Evolutionary conservation across 2,888 invertebrate genomes (phyloP), one percentile per base, ranked within the genome.

Genomic region (Mythimna loreyi): DNA sequence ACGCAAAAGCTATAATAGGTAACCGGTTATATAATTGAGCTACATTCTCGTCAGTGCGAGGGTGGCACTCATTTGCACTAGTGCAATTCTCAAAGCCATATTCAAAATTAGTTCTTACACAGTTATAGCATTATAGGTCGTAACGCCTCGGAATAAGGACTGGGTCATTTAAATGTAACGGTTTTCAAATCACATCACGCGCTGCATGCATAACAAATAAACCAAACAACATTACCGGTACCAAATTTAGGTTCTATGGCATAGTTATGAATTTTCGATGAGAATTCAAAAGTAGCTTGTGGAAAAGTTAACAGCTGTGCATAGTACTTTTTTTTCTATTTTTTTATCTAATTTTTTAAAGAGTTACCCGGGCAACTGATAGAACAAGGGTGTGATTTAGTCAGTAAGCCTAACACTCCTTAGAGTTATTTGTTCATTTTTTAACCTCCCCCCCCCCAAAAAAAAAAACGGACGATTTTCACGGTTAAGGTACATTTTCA

Each of bases 131-230:
- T 25, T 75, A 55, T 49, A 73, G 71, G 72, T 57, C 76, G 62
- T 67, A 75, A 16, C 33, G 33, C 72, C 28, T 64, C 60, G 56
- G 61, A 79, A 78, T 78, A 82, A 75, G 65, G 75, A 75, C 67
- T 73, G 64, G 75, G 78, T 72, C 55, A 82, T 78, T 86, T 52
- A 56, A 79, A 76, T 74, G 47, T 70, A 76, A 83, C 77, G 61
- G 82, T 81, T 75, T 79, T 67, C 70, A 80, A 85, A 78, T 78
- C 78, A 78, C 52, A 70, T 60, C 66, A 71, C 73, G 80, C 59
- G 52, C 56, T 72, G 83, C 79, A 86, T 85, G 78, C 85, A 85
- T 83, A 83, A 81, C 79, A 58, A 78, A 74, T 80, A 60, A 76
- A 74, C 59, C 36, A 56, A 75, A 74, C 68, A 62, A 65, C 11